Percentiles rank a stretch among this genome's conserved stretches.
Conservation (phyloP, 2,797 vertebrate genomes). For the Hapalemur alaotrensis region DNA sequence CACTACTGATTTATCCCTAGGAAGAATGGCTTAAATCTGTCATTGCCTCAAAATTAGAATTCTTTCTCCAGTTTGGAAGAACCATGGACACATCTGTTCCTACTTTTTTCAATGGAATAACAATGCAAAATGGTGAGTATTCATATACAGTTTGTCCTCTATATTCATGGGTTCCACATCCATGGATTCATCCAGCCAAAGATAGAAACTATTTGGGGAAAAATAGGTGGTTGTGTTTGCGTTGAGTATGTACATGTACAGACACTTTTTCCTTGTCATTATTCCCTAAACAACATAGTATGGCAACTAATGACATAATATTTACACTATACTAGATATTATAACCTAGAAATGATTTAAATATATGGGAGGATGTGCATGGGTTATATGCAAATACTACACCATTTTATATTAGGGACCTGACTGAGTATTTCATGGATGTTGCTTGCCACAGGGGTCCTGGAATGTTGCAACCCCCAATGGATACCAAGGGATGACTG, state of each 20-base stretch:
- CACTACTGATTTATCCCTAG: not conserved
- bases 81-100: not conserved
- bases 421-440: not conserved
- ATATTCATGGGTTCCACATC: not conserved
- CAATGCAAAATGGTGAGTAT: not conserved
- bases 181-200: not conserved
- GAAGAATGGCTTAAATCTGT: not conserved
- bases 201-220: not conserved
- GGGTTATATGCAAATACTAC: not conserved
- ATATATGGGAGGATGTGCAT: not conserved
- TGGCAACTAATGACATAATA: not conserved
- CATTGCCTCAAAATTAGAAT: not conserved
- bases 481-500: not conserved
- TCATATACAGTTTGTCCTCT: not conserved
- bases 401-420: not conserved
- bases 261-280: not conserved
- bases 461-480: not conserved
- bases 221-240: not conserved
- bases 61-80: conserved; percentile 16
- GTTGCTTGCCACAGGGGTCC: not conserved
- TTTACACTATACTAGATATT: not conserved
- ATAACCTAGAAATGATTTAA: not conserved
- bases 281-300: not conserved
- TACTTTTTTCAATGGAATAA: not conserved
- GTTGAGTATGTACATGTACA: not conserved